Percentiles rank a stretch among this genome's conserved stretches.
Evolutionary conservation across 1,140 invertebrate genomes (phyloP).

Genomic region (Drosophila subpulchrella): DNA sequence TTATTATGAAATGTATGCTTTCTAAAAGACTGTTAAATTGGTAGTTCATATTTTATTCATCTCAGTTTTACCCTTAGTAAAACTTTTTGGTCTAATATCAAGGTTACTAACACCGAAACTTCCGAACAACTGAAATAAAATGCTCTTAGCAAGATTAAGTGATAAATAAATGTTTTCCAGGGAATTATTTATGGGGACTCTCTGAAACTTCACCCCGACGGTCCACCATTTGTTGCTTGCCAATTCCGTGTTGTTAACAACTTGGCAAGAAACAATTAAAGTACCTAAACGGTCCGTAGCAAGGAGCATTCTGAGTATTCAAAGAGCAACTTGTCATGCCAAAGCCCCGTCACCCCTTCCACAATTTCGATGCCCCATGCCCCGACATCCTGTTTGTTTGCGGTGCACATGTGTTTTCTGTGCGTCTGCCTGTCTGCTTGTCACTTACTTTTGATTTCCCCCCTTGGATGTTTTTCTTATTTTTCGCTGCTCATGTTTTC

Average conservation of each 20-base stretch:
- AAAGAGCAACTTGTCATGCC: slow-evolving; percentile 67
- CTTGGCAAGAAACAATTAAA: slow-evolving; percentile 65
- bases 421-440: slow-evolving; percentile 78
- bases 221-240: neutral
- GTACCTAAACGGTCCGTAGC: slow-evolving; percentile 54
- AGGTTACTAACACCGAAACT: neutral
- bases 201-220: neutral
- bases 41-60: too few species aligned
- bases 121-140: neutral
- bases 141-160: neutral
- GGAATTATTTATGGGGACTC: neutral
- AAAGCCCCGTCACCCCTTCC: slow-evolving; percentile 5
- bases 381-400: slow-evolving; percentile 65
- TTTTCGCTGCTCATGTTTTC: slow-evolving; percentile 61
- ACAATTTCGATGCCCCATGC: neutral
- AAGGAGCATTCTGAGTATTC: slow-evolving; percentile 59
- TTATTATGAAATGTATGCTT: too few species aligned
- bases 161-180: neutral
- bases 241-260: slow-evolving; percentile 34
- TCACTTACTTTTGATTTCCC: slow-evolving; percentile 81
- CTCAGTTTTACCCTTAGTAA: too few species aligned
- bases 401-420: slow-evolving; percentile 79
- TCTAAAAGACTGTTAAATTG: too few species aligned
- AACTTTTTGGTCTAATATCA: too few species aligned
- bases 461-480: slow-evolving; percentile 48